Evolutionary conservation across 64 coral and sea anemone species (phyloP).

Genomic region (Dendrophyllia cribrosa): DNA sequence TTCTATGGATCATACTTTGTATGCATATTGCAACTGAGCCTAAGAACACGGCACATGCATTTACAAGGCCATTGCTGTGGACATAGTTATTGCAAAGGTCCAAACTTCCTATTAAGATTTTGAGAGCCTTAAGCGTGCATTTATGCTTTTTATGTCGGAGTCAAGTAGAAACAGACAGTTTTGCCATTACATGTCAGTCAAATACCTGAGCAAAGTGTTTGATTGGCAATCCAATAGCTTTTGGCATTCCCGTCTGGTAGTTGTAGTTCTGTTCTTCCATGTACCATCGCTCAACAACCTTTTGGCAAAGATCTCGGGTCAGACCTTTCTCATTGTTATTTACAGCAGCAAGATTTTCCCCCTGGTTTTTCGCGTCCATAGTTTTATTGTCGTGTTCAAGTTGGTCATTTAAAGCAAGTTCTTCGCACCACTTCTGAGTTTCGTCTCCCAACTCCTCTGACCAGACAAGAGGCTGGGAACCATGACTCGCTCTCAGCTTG

Average conservation of each 20-base stretch:
- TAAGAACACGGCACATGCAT: no score
- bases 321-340: not conserved
- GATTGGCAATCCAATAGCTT: constrained; percentile 24
- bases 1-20: no score
- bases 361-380: constrained; percentile 5
- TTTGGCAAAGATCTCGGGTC: not conserved
- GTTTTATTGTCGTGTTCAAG: constrained; percentile 43
- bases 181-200: not conserved
- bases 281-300: constrained; percentile 41
- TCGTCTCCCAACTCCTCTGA: constrained; percentile 30
- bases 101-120: no score
- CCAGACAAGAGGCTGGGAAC: constrained; percentile 12
- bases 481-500: constrained; percentile 9
- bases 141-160: no score
- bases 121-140: no score
- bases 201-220: constrained; percentile 55
- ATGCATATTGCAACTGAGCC: no score
- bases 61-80: no score
- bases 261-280: constrained; percentile 29
- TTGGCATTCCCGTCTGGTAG: constrained; percentile 14
- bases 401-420: constrained; percentile 38
- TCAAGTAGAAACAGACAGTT: no score
- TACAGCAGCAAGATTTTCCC: constrained; percentile 29
- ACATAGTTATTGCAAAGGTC: no score
- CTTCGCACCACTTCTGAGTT: constrained; percentile 36